Conservation (phyloP, 2,888 invertebrate species). For the Metopia argyrocephala region DNA sequence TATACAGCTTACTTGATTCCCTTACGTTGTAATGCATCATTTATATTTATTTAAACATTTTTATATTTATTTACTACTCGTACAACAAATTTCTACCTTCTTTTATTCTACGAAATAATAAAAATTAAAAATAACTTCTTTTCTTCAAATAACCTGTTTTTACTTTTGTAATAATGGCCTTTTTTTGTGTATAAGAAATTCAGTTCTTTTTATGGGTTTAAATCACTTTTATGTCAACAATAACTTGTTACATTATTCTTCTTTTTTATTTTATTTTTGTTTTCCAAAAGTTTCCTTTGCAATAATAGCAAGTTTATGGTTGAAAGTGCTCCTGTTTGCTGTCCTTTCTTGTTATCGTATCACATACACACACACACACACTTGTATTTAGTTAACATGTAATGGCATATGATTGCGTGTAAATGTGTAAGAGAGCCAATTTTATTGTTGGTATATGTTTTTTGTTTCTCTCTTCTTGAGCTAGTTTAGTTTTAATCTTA, state of each 20-base stretch:
- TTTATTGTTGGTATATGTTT: neutral
- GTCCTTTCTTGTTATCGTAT: neutral
- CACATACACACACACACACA: neutral
- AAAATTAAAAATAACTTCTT: neutral
- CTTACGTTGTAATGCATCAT: too few relatives aligned
- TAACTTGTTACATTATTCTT: conserved; percentile 40
- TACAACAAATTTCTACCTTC: too few relatives aligned
- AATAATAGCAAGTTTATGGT: neutral
- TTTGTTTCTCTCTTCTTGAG: too few relatives aligned
- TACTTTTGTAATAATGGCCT: neutral
- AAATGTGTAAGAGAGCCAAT: neutral
- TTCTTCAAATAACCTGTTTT: neutral
- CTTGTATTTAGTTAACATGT: neutral
- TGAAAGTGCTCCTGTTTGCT: neutral
- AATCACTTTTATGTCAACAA: conserved; percentile 58
- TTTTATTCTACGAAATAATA: too few relatives aligned
- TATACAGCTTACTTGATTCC: too few relatives aligned
- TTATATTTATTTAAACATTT: too few relatives aligned
- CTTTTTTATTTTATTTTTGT: neutral
- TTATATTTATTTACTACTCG: too few relatives aligned
- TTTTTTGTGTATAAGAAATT: neutral
- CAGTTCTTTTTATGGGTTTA: conserved; percentile 25
- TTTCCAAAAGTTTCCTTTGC: conserved; percentile 2
- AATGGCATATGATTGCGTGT: too few relatives aligned
- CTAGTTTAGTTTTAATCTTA: neutral